These are phyloP conservation scores for Nansenia antarctica DNA, from an alignment of 2,113 vertebrate genomes.

Conservation along the genomic window DNA sequence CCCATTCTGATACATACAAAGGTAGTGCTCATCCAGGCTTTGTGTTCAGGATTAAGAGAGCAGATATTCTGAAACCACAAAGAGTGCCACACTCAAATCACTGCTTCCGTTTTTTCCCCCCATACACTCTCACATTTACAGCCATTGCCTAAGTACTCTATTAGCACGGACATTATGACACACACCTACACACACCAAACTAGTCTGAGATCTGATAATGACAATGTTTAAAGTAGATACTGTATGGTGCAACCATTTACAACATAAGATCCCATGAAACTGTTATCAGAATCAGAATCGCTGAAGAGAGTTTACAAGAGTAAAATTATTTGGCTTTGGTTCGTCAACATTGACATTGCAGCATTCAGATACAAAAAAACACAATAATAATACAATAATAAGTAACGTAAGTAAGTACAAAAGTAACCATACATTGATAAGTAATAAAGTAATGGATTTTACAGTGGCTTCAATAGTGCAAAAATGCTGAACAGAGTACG, in stretches of 20 bases:
- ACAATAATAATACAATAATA: too few species aligned
- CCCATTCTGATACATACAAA: slow-evolving; percentile 70
- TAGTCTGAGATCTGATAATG: slow-evolving; percentile 10
- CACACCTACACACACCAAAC: slow-evolving; percentile 13
- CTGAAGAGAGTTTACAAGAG: too few species aligned
- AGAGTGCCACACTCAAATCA: slow-evolving; percentile 51
- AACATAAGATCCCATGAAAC: too few species aligned
- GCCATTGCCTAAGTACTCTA: slow-evolving; percentile 32
- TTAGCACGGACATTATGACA: slow-evolving; percentile 11
- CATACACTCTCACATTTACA: slow-evolving; percentile 30
- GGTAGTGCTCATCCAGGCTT: slow-evolving; percentile 72
- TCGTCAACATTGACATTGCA: too few species aligned
- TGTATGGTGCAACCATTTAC: slow-evolving; percentile 7
- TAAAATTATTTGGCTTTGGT: too few species aligned
- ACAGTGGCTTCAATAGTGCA: too few species aligned
- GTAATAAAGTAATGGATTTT: too few species aligned
- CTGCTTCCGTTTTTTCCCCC: slow-evolving; percentile 62
- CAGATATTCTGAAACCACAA: slow-evolving; percentile 63
- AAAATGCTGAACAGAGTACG: too few species aligned
- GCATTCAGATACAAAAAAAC: too few species aligned
- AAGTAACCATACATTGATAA: too few species aligned
- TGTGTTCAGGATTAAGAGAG: slow-evolving; percentile 72
- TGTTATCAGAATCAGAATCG: too few species aligned
- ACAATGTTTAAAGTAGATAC: neutral
- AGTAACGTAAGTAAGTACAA: too few species aligned